Evolutionary conservation across 1,140 invertebrate species (phyloP), one percentile per base, ranked within the genome.

Genomic region (Drosophila dunni): DNA sequence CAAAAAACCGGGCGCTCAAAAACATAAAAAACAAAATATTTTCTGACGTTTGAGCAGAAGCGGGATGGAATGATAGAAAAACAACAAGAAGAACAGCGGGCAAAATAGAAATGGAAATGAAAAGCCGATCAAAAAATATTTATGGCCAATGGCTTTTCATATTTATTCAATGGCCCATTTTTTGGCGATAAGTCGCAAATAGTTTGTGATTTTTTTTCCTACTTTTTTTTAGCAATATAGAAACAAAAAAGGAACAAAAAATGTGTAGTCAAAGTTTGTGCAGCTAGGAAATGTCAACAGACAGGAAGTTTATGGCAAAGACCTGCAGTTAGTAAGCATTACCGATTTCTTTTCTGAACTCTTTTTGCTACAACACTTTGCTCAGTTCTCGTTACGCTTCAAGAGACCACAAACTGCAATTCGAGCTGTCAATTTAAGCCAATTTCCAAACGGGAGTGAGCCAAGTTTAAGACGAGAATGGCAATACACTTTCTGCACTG

Each of bases 101-200:
- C 56, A 65, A 83, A 70, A 64, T 38, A 48, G 7, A 34, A 24
- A 46, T 53, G 34, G 61, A 77, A 65, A 82, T 82, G 67, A 75
- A 78, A 66, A 64, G 71, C 74, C 60, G 73, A 65, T 71, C 64
- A 71, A 70, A 83, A 56, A 79, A 89, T 89, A 88, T 88, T 88
- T 88, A 88, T 88, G 83, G 69, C 76, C 78, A 82, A 77, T 88
- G 88, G 83, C 83, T 75, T 83, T 83, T 88, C 76, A 88, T 88
- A 83, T 88, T 83, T 83, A 83, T 83, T 89, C 84, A 88, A 88
- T 88, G 83, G 84, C 66, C 83, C 68, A 89, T 83, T 89, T 86
- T 86, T 89, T 73, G 63, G 77, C 83, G 83, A 88, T 88, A 88
- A 88, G 83, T 85, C 79, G 79, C 68, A 78, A 88, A 88, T 78